A percentile compares a stretch with the other conserved stretches of the same genome.
Conservation (phyloP, 2,797 vertebrate genomes). For the Rhinophrynus dorsalis region DNA sequence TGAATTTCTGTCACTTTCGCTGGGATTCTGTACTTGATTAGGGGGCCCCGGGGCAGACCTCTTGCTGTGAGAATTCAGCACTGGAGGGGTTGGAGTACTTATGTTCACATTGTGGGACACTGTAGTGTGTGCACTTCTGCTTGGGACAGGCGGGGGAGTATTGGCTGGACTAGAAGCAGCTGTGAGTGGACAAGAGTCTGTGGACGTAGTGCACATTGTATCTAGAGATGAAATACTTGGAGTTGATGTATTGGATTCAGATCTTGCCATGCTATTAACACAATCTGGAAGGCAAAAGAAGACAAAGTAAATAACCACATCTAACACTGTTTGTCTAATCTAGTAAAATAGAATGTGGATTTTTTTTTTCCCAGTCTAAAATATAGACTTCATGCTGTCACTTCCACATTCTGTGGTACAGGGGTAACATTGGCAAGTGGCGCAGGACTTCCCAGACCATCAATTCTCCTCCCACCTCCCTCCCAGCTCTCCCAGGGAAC, state of each 20-base stretch:
- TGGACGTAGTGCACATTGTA: slow-evolving; percentile 80
- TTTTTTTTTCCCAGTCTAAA: neutral
- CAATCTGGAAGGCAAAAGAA: slow-evolving; percentile 52
- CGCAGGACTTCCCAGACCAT: too few relatives aligned
- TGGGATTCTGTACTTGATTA: slow-evolving; percentile 35
- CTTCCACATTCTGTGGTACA: too few relatives aligned
- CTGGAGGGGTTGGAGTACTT: slow-evolving; percentile 43
- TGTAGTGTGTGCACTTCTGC: slow-evolving; percentile 70
- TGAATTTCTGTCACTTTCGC: slow-evolving; percentile 48
- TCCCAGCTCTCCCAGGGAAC: too few relatives aligned
- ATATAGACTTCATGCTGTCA: neutral
- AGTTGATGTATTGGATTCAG: slow-evolving; percentile 76
- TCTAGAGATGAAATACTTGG: slow-evolving; percentile 84
- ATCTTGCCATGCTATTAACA: slow-evolving; percentile 58
- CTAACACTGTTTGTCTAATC: neutral
- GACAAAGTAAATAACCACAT: neutral
- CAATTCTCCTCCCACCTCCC: too few relatives aligned
- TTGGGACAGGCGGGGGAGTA: slow-evolving; percentile 89
- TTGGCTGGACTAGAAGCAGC: slow-evolving; percentile 77
- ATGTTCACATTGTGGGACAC: slow-evolving; percentile 62
- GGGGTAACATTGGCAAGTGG: too few relatives aligned
- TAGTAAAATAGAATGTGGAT: too few relatives aligned
- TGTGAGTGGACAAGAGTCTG: slow-evolving; percentile 72
- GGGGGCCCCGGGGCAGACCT: slow-evolving; percentile 50
- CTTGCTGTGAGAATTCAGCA: slow-evolving; percentile 60